Percentiles rank a stretch among this genome's conserved stretches.
Evolutionary conservation across 1,140 invertebrate species (phyloP).

Genomic region (Cotesia glomerata): DNA sequence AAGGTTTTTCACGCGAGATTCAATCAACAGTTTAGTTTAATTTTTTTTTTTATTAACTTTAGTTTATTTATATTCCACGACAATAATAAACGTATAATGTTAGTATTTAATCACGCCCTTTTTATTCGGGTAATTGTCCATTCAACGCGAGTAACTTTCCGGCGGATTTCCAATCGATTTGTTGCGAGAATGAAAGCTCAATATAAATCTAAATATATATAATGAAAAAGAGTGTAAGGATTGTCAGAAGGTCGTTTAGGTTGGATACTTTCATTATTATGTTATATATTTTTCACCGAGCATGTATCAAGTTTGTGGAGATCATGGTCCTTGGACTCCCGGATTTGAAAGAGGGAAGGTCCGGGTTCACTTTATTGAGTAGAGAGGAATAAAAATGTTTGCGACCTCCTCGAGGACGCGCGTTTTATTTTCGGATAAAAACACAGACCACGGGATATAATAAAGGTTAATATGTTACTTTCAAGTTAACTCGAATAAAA

Average conservation of each 20-base stretch:
- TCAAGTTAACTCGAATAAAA: too few relatives aligned
- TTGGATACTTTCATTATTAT: constrained; percentile 1
- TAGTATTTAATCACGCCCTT: not conserved
- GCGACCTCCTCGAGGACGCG: constrained; percentile 23
- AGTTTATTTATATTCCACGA: not conserved
- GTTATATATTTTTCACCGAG: not conserved
- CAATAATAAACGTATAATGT: not conserved
- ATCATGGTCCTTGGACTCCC: constrained; percentile 25
- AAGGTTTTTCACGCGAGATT: constrained; percentile 49
- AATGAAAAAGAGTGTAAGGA: not conserved
- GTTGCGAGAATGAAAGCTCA: not conserved
- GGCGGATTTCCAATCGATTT: constrained; percentile 8
- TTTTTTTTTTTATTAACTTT: constrained; percentile 5
- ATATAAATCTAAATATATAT: not conserved
- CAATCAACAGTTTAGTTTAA: constrained; percentile 21
- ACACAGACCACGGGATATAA: not conserved
- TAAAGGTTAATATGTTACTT: not conserved
- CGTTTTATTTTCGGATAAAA: not conserved
- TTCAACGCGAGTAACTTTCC: not conserved
- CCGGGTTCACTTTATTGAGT: constrained; percentile 10
- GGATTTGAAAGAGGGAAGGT: constrained; percentile 19
- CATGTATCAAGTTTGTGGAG: not conserved
- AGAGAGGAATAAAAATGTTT: constrained; percentile 11
- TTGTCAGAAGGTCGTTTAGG: not conserved
- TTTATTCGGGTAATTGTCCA: constrained; percentile 13